Evolutionary conservation across 2,888 invertebrate species (phyloP), one percentile per base, ranked within the genome.

Genomic region (Escarpia spicata): DNA sequence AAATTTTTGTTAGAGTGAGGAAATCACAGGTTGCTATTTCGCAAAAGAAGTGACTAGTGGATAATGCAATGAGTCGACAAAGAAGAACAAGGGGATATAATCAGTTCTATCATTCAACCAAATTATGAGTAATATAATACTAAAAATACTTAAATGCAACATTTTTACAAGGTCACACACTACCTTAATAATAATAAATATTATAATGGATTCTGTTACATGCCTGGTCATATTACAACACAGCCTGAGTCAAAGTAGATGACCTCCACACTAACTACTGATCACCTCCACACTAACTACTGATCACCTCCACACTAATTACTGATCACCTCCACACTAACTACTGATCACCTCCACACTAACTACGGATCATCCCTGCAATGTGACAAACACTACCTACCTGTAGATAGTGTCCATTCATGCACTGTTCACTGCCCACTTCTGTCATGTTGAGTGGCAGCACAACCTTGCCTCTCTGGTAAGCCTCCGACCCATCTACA

Each of bases 341-440:
- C 52, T 75, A 4, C 1, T 6, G 19, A 75, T 26, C 3, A 75
- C 26, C 19, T 75, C 75, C 19, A 6, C 26, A 31, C 37, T 44
- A 37, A 91, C 43, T 91, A 91, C 3, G 12, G 15, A 43, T 91
- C 43, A 43, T 31, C 91, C 26, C 31, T 19, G 15, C 37, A 19
- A 91, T 8, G 6, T 12, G 26, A 91, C 15, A 91, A 91, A n/a
- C 75, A 75, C 26, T 15, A 19, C 91, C 12, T 93, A 94, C 95
- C 95, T 95, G 95, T 91, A 96, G 93, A 93, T 95, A 95, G 93
- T 95, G 95, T 95, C 97, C 98, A 91, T 95, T 95, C 94, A 96
- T 95, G 45, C 96, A 94, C 89, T 95, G 97, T 97, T 99, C 97
- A 97, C 98, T 96, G 97, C 98, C 98, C 44, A 98, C 97, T 96